phyloP scores from a whole-genome alignment of 2,888 invertebrate species.

The Noctua pronuba region DNA sequence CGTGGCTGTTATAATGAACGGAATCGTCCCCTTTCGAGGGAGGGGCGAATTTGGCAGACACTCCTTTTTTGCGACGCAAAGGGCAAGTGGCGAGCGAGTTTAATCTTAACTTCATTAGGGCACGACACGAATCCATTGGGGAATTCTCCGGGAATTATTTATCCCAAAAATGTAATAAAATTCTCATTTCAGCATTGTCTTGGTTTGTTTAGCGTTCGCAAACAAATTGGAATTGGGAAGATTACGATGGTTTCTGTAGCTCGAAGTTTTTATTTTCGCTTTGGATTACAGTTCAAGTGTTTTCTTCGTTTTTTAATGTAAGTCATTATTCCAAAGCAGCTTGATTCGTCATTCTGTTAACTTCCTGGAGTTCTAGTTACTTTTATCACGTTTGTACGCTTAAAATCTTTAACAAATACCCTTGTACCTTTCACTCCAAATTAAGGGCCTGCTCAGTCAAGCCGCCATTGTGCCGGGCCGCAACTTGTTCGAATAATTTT shows the following conservation, averaged over 20 bases:
- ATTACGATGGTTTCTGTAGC: constrained; percentile 29
- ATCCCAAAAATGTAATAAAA: constrained; percentile 60
- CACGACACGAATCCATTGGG: constrained; percentile 63
- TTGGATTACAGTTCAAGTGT: constrained; percentile 35
- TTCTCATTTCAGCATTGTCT: constrained; percentile 55
- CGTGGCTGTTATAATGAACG: constrained; percentile 78
- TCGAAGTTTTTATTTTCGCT: constrained; percentile 27
- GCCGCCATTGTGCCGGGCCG: constrained; percentile 44
- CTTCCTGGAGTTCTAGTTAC: not conserved
- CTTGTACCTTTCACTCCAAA: constrained; percentile 50
- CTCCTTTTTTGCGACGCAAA: constrained; percentile 63
- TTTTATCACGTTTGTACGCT: constrained; percentile 20
- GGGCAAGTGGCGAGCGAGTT: constrained; percentile 66
- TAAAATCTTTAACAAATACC: constrained; percentile 34
- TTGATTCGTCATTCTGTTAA: constrained; percentile 9
- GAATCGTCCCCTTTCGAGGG: constrained; percentile 71
- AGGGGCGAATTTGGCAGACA: constrained; percentile 64
- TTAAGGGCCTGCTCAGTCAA: constrained; percentile 45
- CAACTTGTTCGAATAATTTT: constrained; percentile 61
- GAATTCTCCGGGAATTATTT: constrained; percentile 58
- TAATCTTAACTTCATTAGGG: constrained; percentile 66
- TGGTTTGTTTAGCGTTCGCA: constrained; percentile 51
- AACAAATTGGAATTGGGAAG: constrained; percentile 53
- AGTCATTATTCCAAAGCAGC: not conserved
- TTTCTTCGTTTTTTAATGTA: not conserved